phyloP scores from a whole-genome alignment of 1,140 invertebrate species.

The Brachionus rubens region DNA sequence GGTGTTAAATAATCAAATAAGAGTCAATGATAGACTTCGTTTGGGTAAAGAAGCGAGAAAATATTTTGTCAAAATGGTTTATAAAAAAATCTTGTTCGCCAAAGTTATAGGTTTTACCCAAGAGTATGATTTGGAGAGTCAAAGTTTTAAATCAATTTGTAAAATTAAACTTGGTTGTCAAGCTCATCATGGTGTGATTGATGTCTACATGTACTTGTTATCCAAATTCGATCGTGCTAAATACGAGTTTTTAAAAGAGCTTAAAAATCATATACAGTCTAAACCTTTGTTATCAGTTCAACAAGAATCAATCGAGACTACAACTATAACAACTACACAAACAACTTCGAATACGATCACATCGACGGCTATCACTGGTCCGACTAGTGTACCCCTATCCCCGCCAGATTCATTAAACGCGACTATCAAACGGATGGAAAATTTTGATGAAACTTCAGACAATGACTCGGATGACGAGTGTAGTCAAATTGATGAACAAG shows the following conservation, averaged over 20 bases:
- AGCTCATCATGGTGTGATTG: slow-evolving; percentile 1
- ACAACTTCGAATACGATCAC: slow-evolving; percentile 5
- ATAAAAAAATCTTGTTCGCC: slow-evolving; percentile 26
- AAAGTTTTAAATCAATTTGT: not conserved
- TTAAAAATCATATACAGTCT: slow-evolving; percentile 7
- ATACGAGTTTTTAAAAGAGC: slow-evolving; percentile 7
- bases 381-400: not conserved
- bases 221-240: slow-evolving; percentile 34
- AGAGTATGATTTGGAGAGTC: not conserved
- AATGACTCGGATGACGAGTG: not conserved
- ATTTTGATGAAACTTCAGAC: not conserved
- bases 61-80: slow-evolving; percentile 35
- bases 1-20: not conserved
- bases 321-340: slow-evolving; percentile 1
- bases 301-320: not conserved
- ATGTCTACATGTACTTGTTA: slow-evolving; percentile 31
- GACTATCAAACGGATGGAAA: not conserved
- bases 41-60: slow-evolving; percentile 2
- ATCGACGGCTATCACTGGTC: not conserved
- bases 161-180: slow-evolving; percentile 16
- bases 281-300: not conserved
- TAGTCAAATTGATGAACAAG: not conserved
- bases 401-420: not conserved
- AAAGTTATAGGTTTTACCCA: slow-evolving; percentile 13
- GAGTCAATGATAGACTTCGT: not conserved